Evolutionary conservation across 2,797 vertebrate species (phyloP).

Genomic region (Rhinella marina): DNA sequence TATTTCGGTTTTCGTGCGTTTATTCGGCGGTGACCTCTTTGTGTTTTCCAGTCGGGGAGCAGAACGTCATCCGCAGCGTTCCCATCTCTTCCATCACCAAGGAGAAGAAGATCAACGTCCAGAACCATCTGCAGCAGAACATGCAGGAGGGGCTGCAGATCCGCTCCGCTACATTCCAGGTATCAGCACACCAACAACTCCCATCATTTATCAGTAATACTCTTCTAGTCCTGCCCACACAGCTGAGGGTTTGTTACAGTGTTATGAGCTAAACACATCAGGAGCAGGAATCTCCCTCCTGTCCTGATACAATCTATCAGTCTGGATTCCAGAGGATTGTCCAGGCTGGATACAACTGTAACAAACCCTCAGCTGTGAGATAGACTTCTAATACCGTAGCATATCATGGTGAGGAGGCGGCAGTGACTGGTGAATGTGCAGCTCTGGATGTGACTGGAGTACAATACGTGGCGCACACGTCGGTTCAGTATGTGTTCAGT

Average conservation of each 20-base stretch:
- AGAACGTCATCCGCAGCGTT: constrained; percentile 92
- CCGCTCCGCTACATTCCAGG: constrained; percentile 94
- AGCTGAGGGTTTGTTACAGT: neutral
- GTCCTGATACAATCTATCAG: neutral
- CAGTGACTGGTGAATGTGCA: no score
- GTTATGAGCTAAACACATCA: no score
- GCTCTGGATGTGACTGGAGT: no score
- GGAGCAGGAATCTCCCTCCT: no score
- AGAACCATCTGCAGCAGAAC: constrained; percentile 95
- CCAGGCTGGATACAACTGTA: no score
- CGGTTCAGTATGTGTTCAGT: no score
- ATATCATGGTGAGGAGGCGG: no score
- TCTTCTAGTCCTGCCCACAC: no score
- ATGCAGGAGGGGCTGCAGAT: constrained; percentile 97
- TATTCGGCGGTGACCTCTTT: constrained; percentile 9
- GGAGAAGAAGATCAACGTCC: constrained; percentile 97
- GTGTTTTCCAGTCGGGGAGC: constrained; percentile 86
- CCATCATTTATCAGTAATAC: neutral
- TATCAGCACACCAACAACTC: constrained; percentile 65
- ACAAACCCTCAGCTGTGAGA: no score
- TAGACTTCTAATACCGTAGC: no score
- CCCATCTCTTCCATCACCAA: constrained; percentile 92
- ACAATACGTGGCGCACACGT: no score
- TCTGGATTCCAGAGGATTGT: neutral
- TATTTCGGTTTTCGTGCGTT: constrained; percentile 38